Conservation (phyloP, 1,140 invertebrate genomes). For the Palaemon carinicauda region DNA sequence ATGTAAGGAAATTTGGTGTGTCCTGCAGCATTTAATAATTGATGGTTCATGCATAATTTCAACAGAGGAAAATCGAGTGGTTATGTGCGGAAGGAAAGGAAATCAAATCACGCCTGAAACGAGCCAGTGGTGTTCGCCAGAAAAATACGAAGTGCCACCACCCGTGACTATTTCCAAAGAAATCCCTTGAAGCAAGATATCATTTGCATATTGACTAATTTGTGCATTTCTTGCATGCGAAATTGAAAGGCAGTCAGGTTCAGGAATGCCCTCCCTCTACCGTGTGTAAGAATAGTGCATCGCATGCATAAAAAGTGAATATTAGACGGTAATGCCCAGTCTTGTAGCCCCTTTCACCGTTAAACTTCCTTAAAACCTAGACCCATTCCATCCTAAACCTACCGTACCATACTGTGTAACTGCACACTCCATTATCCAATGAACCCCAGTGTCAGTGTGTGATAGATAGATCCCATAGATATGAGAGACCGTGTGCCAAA, state of each 20-base stretch:
- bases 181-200: background rate
- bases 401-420: background rate
- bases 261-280: background rate
- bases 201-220: background rate
- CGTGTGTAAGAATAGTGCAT: background rate
- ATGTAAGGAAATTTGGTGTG: too few relatives aligned
- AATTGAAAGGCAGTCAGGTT: background rate
- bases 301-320: background rate
- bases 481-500: background rate
- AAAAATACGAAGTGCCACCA: conserved; percentile 3
- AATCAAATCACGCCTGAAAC: conserved; percentile 20
- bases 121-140: background rate
- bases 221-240: conserved; percentile 15
- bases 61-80: conserved; percentile 11
- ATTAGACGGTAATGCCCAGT: background rate
- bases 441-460: background rate
- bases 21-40: too few relatives aligned
- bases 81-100: background rate
- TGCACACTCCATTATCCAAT: background rate
- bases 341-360: background rate
- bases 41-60: background rate
- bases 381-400: background rate
- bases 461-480: background rate
- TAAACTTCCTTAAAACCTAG: background rate
- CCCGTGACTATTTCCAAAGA: too few relatives aligned